Evolutionary conservation across 2,888 invertebrate genomes (phyloP), one percentile per base, ranked within the genome.

Genomic region (Lochmaea crataegi): DNA sequence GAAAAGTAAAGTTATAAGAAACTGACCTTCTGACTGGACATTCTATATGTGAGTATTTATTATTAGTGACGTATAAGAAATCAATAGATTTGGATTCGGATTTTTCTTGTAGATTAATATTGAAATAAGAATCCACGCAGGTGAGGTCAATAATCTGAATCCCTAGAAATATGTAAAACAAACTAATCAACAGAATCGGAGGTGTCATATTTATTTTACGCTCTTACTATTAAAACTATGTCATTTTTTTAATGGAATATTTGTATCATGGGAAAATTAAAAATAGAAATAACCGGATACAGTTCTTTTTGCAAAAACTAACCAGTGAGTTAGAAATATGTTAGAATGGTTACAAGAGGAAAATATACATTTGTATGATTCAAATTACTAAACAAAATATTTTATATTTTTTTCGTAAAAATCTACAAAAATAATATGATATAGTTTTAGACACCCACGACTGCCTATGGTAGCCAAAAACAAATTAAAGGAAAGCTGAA

Each of bases 131-230:
- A 51, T 58, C 38, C 51, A 18, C 32, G 32, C 42, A 65, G 56
- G 38, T 72, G 60, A 65, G 74, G 68, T 74, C 74, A 71, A 66
- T 68, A 71, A 48, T 67, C 74, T 65, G 67, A 74, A 74, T 41
- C 73, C 73, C 2, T 74, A 74, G n/a, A 70, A 67, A 41, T 56
- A 41, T 66, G 58, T 58, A 57, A 7, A 67, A 67, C 67, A 45
- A 66, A 67, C 61, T 42, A 57, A 56, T 41, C 67, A 45, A 42
- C 42, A 58, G 26, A 32, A 32, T 16, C 65, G 56, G 22, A 45
- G 57, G 66, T 67, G 38, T 67, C 67, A 26, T 45, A 26, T 67
- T 67, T 45, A 42, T 18, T 16, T 67, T 26, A 57, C 58, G 22
- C 58, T 58, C 45, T 42, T 12, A 18, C 53, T 53, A 10, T 53